phyloP scores from a whole-genome alignment of 2,113 vertebrate genomes.

The Brachionichthys hirsutus region DNA sequence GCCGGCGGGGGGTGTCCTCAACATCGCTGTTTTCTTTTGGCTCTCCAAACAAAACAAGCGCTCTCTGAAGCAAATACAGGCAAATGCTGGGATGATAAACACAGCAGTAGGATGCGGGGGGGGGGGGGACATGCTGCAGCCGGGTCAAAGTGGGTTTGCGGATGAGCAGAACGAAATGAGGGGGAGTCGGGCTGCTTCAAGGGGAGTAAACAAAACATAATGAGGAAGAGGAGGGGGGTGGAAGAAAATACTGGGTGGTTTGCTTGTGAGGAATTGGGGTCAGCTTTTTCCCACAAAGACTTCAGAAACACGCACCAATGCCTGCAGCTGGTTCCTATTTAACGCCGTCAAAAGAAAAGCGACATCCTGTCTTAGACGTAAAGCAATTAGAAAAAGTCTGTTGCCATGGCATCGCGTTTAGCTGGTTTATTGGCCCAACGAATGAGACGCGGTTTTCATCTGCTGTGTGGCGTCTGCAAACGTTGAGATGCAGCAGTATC shows the following conservation, averaged over 20 bases:
- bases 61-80: conserved; percentile 50
- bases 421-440: neutral
- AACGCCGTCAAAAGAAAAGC: conserved; percentile 41
- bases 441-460: neutral
- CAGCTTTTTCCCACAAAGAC: conserved; percentile 79
- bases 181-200: conserved; percentile 33
- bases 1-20: conserved; percentile 41
- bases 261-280: conserved; percentile 69
- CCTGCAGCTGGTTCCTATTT: conserved; percentile 81
- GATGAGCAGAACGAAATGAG: conserved; percentile 21
- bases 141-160: conserved; percentile 56
- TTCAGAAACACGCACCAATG: conserved; percentile 44
- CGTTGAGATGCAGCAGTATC: neutral
- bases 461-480: conserved; percentile 1
- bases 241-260: conserved; percentile 47
- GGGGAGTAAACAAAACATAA: conserved; percentile 76
- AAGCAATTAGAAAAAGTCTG: conserved; percentile 59
- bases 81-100: conserved; percentile 59
- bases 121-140: conserved; percentile 40
- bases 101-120: conserved; percentile 51
- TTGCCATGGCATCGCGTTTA: conserved; percentile 14
- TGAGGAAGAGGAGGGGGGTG: conserved; percentile 44
- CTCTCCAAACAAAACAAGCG: conserved; percentile 74
- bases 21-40: conserved; percentile 65
- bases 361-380: conserved; percentile 76